Evolutionary conservation across 2,888 invertebrate species (phyloP).

Genomic region (Pterostichus madidus): DNA sequence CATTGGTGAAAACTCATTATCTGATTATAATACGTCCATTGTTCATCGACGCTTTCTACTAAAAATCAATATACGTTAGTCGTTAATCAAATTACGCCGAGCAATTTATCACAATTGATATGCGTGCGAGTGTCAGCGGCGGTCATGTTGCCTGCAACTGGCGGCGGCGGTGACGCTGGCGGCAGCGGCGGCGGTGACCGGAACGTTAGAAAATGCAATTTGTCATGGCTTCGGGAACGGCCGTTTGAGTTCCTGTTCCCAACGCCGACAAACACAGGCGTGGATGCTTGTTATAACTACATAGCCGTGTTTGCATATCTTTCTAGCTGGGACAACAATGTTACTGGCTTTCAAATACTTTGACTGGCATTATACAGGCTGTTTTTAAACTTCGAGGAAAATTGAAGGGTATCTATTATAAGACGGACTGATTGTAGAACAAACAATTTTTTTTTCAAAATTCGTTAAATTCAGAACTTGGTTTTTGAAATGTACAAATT

Average conservation of each 20-base stretch:
- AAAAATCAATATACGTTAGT: constrained; percentile 60
- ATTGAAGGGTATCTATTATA: too few species aligned
- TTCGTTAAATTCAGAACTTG: too few species aligned
- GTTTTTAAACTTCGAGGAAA: too few species aligned
- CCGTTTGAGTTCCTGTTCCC: constrained; percentile 23
- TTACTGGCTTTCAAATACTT: too few species aligned
- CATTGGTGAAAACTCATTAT: constrained; percentile 52
- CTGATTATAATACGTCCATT: constrained; percentile 54
- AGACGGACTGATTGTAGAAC: too few species aligned
- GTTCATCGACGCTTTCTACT: constrained; percentile 52
- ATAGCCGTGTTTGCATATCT: too few species aligned
- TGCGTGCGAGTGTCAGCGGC: constrained; percentile 58
- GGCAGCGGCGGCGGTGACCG: constrained; percentile 1
- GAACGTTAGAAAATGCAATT: constrained; percentile 60
- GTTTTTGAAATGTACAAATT: too few species aligned
- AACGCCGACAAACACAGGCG: neutral
- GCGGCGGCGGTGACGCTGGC: neutral
- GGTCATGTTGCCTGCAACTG: constrained; percentile 44
- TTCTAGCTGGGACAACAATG: too few species aligned
- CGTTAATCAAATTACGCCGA: constrained; percentile 60
- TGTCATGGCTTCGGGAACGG: constrained; percentile 37
- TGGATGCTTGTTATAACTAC: constrained; percentile 7
- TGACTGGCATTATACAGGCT: too few species aligned
- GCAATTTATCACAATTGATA: constrained; percentile 65
- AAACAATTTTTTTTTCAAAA: too few species aligned